Base-by-base conservation (phyloP, 2,888 invertebrate species). In the Hyalella azteca region DNA sequence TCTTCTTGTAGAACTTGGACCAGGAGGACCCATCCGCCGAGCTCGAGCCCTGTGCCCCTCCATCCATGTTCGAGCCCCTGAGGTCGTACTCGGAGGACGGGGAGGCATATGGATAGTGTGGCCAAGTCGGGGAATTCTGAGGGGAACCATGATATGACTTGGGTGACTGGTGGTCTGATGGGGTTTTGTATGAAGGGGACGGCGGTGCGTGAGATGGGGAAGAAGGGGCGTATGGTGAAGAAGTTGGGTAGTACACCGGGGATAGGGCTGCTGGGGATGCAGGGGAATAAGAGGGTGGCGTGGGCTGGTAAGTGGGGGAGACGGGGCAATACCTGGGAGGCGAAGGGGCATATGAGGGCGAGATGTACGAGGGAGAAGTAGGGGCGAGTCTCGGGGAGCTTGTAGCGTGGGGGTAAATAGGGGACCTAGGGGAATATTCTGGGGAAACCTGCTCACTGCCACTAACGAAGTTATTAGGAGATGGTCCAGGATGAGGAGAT, bases 241-340 rank as follows among this genome's bases (percentile, higher is more conserved):
- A 48, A 11, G 41, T 32, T 32, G 59, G 48, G 26, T 29, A n/a
- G 41, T 59, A 48, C 13, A 29, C 19, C 15, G 59, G 66, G 26
- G 78, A 66, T 19, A 39, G 32, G n/a, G 59, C 40, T 13, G 54
- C 39, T 9, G 60, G n/a, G n/a, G 32, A 11, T 9, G 41, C 32
- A 19, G 60, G 26, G 40, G 39, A 59, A 39, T 54, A 45, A 1
- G 59, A 54, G 40, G 54, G 78, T n/a, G 78, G 32, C 32, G 60
- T 15, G 19, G 78, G 54, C 7, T 36, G 36, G 26, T 36, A 39
- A 29, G 13, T 15, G 26, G 78, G 60, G 2, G 60, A 78, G 9
- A 66, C 3, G 19, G 78, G 36, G 60, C 40, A 29, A 26, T 22
- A 78, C 11, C 22, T 13, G n/a, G 59, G 29, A 29, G 39, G 75